Base-by-base conservation (phyloP, 2,113 vertebrate species). In the Marmota flaviventris region DNA sequence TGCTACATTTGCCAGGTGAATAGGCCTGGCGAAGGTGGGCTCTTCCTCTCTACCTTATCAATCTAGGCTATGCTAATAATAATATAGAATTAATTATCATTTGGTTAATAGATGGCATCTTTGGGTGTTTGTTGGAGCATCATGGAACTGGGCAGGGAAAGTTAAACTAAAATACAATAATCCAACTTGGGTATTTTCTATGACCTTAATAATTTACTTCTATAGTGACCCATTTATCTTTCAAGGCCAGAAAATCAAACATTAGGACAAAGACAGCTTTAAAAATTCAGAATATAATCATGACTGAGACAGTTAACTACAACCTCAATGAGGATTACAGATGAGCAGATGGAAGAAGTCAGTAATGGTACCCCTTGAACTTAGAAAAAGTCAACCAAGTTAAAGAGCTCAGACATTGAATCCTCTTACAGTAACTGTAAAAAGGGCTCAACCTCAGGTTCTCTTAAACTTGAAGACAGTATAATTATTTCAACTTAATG, bases 201-300 rank as follows among this genome's bases (percentile, higher is more conserved):
- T 73, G 65, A 10, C 48, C 78, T 85, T 70, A 72, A 84, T 94
- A 88, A 92, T 72, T 96, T 92, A 65, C 45, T 84, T 88, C 70
- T 76, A 63, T 73, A 87, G 37, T 65, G 67, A 79, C n/a, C 79
- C 20, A 61, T 65, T 75, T 88, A 51, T 65, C 56, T 95, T 81
- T 67, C 17, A 48, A 37, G 58, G 0, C 53, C 42, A 72, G 39
- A 39, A 81, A 94, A 86, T 34, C 24, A 56, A 65, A 94, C 32
- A 76, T 81, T 91, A 67, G 32, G n/a, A 75, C 73, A 75, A 90
- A 96, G 24, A 67, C 7, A 85, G 56, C n/a, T 89, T 96, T 48
- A 67, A 90, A 93, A 91, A 81, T 67, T 65, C 70, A 91, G 37
- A 73, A 86, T 81, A 18, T 75, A 93, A 81, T 75, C 25, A 91